Percentiles rank a stretch among this genome's conserved stretches.
Evolutionary conservation across 1,140 invertebrate genomes (phyloP).

Genomic region (Lordiphosa clarofinis): DNA sequence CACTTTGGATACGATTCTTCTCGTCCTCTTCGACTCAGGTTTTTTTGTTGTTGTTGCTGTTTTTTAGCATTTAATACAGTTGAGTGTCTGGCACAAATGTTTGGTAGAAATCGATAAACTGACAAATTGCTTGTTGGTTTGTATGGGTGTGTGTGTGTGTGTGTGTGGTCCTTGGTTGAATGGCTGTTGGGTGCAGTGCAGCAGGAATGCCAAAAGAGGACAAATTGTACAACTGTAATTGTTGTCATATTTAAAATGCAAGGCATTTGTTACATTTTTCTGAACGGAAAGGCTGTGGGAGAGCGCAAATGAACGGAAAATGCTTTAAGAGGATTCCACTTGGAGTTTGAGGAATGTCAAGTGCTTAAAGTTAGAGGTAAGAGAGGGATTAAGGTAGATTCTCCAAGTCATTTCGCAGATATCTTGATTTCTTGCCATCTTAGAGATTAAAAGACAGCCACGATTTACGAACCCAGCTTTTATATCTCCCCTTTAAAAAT

Average conservation of each 20-base stretch:
- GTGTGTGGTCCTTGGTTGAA: slow-evolving; percentile 54
- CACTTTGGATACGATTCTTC: slow-evolving; percentile 52
- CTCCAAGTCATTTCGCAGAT: too few species aligned
- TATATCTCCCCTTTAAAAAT: slow-evolving; percentile 6
- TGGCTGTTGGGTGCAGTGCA: slow-evolving; percentile 41
- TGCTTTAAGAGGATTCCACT: neutral
- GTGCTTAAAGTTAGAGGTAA: too few species aligned
- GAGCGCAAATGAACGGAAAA: slow-evolving; percentile 1
- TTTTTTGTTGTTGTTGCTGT: slow-evolving; percentile 52
- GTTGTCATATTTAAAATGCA: slow-evolving; percentile 77
- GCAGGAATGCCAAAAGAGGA: slow-evolving; percentile 64
- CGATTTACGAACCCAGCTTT: too few species aligned
- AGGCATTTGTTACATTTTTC: slow-evolving; percentile 69
- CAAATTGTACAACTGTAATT: slow-evolving; percentile 76
- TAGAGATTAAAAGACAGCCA: too few species aligned
- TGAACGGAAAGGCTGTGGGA: neutral
- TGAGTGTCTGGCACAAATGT: slow-evolving; percentile 78
- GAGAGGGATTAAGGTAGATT: too few species aligned
- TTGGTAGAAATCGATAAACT: slow-evolving; percentile 78
- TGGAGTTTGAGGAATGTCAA: slow-evolving; percentile 1
- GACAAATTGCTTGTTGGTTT: slow-evolving; percentile 75
- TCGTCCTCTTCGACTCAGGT: neutral
- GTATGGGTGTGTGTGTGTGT: slow-evolving; percentile 24
- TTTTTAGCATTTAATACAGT: slow-evolving; percentile 78
- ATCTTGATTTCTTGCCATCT: too few species aligned